Percentiles rank a stretch among this genome's conserved stretches.
These are phyloP conservation scores for Tapirus terrestris DNA, from an alignment of 2,113 vertebrate genomes.

Conservation along the genomic window DNA sequence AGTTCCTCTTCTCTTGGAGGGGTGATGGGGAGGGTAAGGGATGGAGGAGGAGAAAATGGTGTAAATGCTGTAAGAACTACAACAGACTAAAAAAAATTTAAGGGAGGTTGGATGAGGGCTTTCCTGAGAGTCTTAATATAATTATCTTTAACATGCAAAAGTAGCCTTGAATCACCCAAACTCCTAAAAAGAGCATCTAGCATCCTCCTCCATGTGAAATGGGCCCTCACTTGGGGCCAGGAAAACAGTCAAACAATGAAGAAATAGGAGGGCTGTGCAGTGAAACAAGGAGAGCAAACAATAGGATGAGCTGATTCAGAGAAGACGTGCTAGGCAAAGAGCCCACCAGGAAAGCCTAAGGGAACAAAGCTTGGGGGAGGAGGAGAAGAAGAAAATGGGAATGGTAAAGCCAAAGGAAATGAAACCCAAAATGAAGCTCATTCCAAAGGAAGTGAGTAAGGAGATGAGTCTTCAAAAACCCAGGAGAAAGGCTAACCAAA, in stretches of 20 bases:
- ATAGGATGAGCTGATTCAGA: neutral
- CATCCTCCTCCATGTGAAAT: neutral
- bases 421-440: neutral
- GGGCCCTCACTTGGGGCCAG: neutral
- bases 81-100: neutral
- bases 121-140: neutral
- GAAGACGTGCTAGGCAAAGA: neutral
- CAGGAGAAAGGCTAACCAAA: neutral
- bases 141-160: neutral
- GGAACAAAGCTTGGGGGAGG: neutral
- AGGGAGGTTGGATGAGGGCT: neutral
- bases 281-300: neutral
- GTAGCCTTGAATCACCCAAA: neutral
- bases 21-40: too few species aligned
- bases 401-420: neutral
- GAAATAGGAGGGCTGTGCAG: neutral
- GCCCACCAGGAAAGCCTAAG: neutral
- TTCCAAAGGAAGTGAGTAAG: constrained; percentile 1
- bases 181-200: neutral
- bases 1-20: neutral
- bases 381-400: neutral
- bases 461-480: neutral
- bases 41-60: neutral
- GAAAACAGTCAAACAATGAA: neutral
- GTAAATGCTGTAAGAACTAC: neutral